These are phyloP conservation scores for Acanthaster planci DNA, from an alignment of 35 echinoderm and acorn worm species.

Conservation along the genomic window DNA sequence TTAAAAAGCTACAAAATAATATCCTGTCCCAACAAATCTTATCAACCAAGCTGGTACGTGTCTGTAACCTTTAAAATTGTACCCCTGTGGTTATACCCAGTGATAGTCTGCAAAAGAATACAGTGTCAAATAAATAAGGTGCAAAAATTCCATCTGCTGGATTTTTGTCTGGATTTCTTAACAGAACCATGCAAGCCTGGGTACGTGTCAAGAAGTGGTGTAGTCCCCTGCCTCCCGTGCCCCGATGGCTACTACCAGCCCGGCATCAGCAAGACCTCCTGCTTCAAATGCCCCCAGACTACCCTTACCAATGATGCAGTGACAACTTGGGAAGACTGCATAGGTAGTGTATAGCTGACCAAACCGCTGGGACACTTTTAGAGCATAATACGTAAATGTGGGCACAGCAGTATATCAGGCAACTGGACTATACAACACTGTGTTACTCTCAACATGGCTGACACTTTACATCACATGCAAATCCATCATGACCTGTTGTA, in stretches of 20 bases:
- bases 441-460: too few species aligned
- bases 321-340: constrained; percentile 28
- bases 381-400: too few species aligned
- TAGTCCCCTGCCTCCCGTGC: constrained; percentile 69
- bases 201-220: constrained; percentile 49
- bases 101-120: neutral
- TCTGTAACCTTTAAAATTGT: too few species aligned
- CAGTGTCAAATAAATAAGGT: neutral
- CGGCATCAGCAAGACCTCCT: neutral
- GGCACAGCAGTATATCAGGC: too few species aligned
- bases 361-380: too few species aligned
- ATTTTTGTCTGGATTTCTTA: neutral
- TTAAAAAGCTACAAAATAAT: too few species aligned
- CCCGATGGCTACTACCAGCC: constrained; percentile 50
- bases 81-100: too few species aligned
- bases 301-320: neutral
- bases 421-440: too few species aligned
- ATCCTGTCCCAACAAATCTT: too few species aligned
- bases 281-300: constrained; percentile 30
- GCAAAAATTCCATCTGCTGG: neutral
- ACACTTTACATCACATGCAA: too few species aligned
- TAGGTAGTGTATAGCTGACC: neutral
- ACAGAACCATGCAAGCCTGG: constrained; percentile 64
- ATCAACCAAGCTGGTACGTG: too few species aligned
- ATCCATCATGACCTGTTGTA: too few species aligned